Evolutionary conservation across 2,113 vertebrate genomes (phyloP), one percentile per base, ranked within the genome.

Genomic region (Mixornis gularis): DNA sequence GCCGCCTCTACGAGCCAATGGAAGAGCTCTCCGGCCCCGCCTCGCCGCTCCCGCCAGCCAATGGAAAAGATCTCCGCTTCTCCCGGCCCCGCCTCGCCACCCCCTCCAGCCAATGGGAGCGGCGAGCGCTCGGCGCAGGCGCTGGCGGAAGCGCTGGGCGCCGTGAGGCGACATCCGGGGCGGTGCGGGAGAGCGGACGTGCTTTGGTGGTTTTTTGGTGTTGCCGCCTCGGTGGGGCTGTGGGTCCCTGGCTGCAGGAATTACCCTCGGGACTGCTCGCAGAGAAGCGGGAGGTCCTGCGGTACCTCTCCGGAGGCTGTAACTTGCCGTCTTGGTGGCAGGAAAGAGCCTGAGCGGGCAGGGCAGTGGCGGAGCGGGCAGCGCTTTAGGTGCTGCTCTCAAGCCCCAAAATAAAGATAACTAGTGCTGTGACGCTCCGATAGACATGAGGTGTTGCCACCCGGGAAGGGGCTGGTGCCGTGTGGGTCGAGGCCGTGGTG

Each of bases 161-260:
- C 27, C 0, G 34, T 2, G 3, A 0, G 1, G 16, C 17, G 6
- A 25, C 8, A 6, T 41, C 76, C 48, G 92, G 85, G 38, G 16
- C 19, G n/a, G 25, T 10, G 34, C 6, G 40, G n/a, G 10, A 1
- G 19, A 3, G 53, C 12, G 6, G 10, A 0, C 6, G 0, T 2
- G 38, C 7, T 1, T 0, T 1, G 17, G 6, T 1, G 9, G 3
- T 0, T 5, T 6, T 21, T 4, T 21, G 9, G 17, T 2, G 17
- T 1, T 6, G 53, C 9, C 12, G 6, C 12, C 30, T 25, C 5
- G 34, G 43, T 15, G 12, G 24, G n/a, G 46, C 16, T 1, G 4
- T 0, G 20, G 1, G 19, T 19, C 1, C 4, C 4, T 15, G 1
- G 0, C 16, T 17, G 53, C 3, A 5, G 66, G 16, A 2, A 2